Base-by-base conservation (phyloP, 2,797 vertebrate genomes). In the Chaetodon trifasciatus region DNA sequence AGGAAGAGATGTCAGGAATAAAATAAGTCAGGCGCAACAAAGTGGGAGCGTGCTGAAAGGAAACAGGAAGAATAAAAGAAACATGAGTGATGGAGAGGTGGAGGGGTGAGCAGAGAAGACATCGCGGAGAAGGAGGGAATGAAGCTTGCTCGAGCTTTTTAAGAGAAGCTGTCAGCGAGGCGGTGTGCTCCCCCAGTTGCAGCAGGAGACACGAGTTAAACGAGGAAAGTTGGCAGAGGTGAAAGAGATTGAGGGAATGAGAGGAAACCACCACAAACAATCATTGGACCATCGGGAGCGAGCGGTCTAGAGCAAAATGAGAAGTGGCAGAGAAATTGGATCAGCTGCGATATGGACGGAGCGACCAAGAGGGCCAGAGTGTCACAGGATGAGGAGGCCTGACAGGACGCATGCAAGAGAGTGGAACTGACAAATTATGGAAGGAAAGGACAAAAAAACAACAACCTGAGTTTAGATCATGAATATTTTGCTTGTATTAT, bases 91-190 rank as follows among this genome's bases (percentile, higher is more conserved):
- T 28, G 6, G 44, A 67, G 61, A 28, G 84, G 46, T 44, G 37
- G 37, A 65, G 37, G 32, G 55, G 40, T 78, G 70, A 75, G 65
- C 17, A 56, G 57, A 23, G 19, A 39, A 65, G 42, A 37, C 13
- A 16, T 10, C 1, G 56, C 16, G 75, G 66, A 44, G 63, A 77
- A 53, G 44, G 12, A 17, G 7, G 58, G 37, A 56, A 9, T n/a
- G 47, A 78, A 81, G 63, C 49, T 74, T 64, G 28, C 15, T 60
- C 49, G 4, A 28, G 0, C 76, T 74, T 67, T 76, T 71, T 28
- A 52, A 65, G 53, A 74, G 69, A 81, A 49, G 5, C 65, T 79
- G 71, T 83, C 78, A 65, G 65, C 1, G 42, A 63, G 61, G 63
- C 66, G 70, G 74, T 39, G 49, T 16, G 23, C 62, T 69, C 62